Conservation (phyloP, 2,888 invertebrate genomes). For the Troilus luridus region DNA sequence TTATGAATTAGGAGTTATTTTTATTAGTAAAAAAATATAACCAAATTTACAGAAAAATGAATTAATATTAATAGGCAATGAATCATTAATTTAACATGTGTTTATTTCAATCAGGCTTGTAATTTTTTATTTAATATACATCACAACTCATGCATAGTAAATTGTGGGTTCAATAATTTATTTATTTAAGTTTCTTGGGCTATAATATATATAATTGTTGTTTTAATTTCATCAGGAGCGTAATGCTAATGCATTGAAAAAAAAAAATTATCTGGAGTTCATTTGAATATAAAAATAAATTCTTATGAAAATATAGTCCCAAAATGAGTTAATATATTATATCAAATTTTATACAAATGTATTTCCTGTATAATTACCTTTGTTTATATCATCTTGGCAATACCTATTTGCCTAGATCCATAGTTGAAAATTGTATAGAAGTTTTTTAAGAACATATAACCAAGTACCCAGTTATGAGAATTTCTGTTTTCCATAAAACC, state of each 20-base stretch:
- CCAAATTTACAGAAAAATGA: not conserved
- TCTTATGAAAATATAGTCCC: no score
- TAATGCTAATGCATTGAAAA: no score
- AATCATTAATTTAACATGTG: not conserved
- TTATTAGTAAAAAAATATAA: not conserved
- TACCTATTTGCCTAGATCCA: not conserved
- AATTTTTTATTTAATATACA: no score
- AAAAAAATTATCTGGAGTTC: no score
- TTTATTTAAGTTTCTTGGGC: no score
- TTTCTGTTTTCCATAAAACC: slow-evolving; percentile 47
- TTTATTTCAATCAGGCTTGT: not conserved
- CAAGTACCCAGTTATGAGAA: slow-evolving; percentile 33
- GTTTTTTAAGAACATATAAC: slow-evolving; percentile 4
- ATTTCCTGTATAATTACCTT: not conserved
- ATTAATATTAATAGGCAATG: not conserved
- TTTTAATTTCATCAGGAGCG: no score
- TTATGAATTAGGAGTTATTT: not conserved
- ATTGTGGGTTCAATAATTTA: no score
- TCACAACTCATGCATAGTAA: no score
- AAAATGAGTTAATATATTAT: no score
- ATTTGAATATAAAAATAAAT: no score
- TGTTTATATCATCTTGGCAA: slow-evolving; percentile 11
- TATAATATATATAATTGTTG: no score
- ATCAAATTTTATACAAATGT: no score
- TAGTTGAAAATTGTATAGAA: slow-evolving; percentile 34